Evolutionary conservation across 2,113 vertebrate genomes (phyloP).

Genomic region (Lonchura striata): DNA sequence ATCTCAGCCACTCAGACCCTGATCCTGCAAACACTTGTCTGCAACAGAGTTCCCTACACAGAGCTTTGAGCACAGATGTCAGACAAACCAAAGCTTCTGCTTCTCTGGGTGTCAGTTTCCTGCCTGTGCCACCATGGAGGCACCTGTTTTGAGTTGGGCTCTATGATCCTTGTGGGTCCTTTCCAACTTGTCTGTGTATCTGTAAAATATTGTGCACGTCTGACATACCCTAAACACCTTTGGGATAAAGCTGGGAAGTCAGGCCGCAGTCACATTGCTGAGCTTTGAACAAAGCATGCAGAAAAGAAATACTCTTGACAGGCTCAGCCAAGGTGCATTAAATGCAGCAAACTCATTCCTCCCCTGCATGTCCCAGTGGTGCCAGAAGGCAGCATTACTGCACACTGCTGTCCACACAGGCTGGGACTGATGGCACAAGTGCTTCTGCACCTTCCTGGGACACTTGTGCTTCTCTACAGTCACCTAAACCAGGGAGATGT

Average conservation of each 20-base stretch:
- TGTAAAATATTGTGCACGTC: not conserved
- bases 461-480: not conserved
- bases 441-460: not conserved
- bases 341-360: not conserved
- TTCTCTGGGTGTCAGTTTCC: not conserved
- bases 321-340: not conserved
- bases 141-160: not conserved
- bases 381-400: not conserved
- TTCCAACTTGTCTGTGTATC: not conserved
- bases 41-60: not conserved
- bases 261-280: not conserved
- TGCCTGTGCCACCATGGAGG: not conserved
- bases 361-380: rapidly evolving
- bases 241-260: rapidly evolving
- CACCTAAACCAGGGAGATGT: not conserved
- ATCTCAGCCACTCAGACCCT: not conserved
- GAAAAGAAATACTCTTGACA: not conserved
- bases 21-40: not conserved
- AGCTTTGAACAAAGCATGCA: not conserved
- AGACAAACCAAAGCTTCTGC: not conserved
- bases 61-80: not conserved
- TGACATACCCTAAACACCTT: not conserved
- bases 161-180: not conserved
- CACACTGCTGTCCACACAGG: not conserved
- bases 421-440: not conserved